phyloP scores from a whole-genome alignment of 2,888 invertebrate genomes.

The Temnothorax ravouxi region DNA sequence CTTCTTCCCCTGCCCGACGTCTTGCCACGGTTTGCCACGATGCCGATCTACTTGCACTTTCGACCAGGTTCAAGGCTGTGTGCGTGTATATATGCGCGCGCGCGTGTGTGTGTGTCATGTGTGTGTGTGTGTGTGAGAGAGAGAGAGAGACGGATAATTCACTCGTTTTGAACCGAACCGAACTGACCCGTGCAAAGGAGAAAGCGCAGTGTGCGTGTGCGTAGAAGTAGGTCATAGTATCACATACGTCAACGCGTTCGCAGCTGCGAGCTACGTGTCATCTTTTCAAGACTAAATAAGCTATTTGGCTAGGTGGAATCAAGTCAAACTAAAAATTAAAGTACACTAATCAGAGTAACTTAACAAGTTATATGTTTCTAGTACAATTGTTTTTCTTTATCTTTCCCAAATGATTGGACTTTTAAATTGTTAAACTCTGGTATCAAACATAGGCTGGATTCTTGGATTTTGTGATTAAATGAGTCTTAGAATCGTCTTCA shows the following conservation, averaged over 20 bases:
- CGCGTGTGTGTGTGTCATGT: conserved; percentile 10
- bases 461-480: background rate
- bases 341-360: background rate
- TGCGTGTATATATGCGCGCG: background rate
- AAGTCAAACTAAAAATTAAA: background rate
- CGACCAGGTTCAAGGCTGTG: conserved; percentile 71
- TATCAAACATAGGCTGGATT: background rate
- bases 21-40: conserved; percentile 42
- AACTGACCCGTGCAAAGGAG: conserved; percentile 68
- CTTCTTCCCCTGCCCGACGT: conserved; percentile 56
- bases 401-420: background rate
- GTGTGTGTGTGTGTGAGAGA: conserved; percentile 11
- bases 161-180: conserved; percentile 58
- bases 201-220: conserved; percentile 70
- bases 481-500: background rate
- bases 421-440: background rate
- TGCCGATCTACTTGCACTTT: conserved; percentile 77
- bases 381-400: background rate
- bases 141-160: conserved; percentile 58
- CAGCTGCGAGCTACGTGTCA: background rate
- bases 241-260: background rate
- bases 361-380: background rate
- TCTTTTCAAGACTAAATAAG: background rate
- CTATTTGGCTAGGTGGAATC: background rate
- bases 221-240: conserved; percentile 55